Percentiles rank a stretch among this genome's conserved stretches.
phyloP scores from a whole-genome alignment of 2,113 vertebrate genomes.

The Seriola dumerili region DNA sequence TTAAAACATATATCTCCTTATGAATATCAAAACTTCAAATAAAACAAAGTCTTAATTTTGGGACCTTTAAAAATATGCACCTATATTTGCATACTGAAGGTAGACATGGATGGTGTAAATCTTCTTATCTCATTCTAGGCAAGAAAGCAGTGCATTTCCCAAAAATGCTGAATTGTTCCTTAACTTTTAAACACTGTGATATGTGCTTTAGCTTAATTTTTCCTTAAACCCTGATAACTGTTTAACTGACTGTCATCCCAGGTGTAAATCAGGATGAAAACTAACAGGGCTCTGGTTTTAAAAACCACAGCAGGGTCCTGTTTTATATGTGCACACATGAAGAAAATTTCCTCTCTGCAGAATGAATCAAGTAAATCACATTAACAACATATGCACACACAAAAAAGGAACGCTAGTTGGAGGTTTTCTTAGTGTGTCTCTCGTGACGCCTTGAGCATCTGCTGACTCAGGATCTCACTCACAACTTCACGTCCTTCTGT shows the following conservation, averaged over 20 bases:
- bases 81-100: not conserved
- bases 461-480: conserved; percentile 2
- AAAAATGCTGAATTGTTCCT: not conserved
- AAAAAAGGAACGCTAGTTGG: not conserved
- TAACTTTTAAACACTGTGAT: too few relatives aligned
- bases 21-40: too few relatives aligned
- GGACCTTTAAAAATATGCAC: not conserved
- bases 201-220: not conserved
- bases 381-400: not conserved
- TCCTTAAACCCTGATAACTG: not conserved
- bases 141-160: not conserved
- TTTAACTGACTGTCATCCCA: not conserved
- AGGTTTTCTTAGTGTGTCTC: not conserved
- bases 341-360: not conserved
- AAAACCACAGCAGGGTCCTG: not conserved
- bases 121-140: too few relatives aligned
- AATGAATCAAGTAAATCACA: not conserved
- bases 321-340: too few relatives aligned
- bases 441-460: not conserved
- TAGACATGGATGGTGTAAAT: too few relatives aligned
- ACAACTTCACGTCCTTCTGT: not conserved
- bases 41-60: too few relatives aligned
- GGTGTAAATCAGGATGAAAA: not conserved
- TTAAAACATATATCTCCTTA: too few relatives aligned
- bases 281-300: not conserved